A percentile compares a stretch with the other conserved stretches of the same genome.
Evolutionary conservation across 2,888 invertebrate genomes (phyloP).

Genomic region (Stenodema calcarata): DNA sequence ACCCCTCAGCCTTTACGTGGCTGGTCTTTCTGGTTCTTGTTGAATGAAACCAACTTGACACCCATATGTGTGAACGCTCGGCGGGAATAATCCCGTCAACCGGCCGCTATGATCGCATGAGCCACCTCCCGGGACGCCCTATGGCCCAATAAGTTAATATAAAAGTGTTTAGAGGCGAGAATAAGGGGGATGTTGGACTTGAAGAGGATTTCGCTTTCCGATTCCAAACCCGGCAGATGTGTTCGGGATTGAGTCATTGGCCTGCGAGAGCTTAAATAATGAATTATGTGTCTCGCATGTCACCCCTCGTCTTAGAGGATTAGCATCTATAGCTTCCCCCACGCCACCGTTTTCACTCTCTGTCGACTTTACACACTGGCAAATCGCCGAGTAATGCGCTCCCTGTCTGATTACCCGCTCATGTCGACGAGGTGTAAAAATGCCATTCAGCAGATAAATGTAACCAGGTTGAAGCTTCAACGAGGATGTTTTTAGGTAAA

Average conservation of each 20-base stretch:
- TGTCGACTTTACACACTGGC: slow-evolving; percentile 24
- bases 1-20: no score
- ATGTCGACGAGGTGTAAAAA: neutral
- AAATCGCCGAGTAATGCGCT: neutral
- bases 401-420: neutral
- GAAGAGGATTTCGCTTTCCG: slow-evolving; percentile 30
- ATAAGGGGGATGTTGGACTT: neutral
- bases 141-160: slow-evolving; percentile 50
- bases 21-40: no score
- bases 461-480: no score
- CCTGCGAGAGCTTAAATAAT: slow-evolving; percentile 42
- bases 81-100: slow-evolving; percentile 26
- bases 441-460: neutral
- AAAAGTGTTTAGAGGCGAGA: slow-evolving; percentile 40
- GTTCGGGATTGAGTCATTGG: slow-evolving; percentile 47
- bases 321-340: neutral
- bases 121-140: neutral
- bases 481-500: no score
- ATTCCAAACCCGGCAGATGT: slow-evolving; percentile 41
- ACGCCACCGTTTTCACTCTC: slow-evolving; percentile 17
- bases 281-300: slow-evolving; percentile 50
- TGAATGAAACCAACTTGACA: neutral
- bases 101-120: slow-evolving; percentile 44
- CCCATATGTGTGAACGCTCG: neutral
- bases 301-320: slow-evolving; percentile 48